Evolutionary conservation across 2,113 vertebrate species (phyloP), one percentile per base, ranked within the genome.

Genomic region (Chrysemys picta): DNA sequence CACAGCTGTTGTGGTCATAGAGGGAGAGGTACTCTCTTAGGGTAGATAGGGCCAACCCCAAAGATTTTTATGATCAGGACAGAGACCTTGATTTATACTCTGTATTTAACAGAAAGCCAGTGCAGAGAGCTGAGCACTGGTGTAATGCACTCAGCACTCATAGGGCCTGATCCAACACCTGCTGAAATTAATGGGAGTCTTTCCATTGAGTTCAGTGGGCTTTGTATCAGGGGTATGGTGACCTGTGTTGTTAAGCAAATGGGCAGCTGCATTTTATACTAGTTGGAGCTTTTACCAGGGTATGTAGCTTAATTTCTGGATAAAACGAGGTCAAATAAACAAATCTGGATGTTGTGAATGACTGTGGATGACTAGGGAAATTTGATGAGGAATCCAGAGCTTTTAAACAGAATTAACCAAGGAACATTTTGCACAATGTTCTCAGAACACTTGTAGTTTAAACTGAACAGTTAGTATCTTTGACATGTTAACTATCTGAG

Each of bases 381-480:
- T 31, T 21, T 24, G 17, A 29, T 75, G 85, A 91, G 80, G 90
- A 88, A 84, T 31, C 50, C 35, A 11, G 29, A 53, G 38, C 62
- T 84, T 56, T 72, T 89, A 42, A 2, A 24, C 38, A 54, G 57
- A 80, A 80, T 29, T 29, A 93, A 59, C 2, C 1, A 52, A 78
- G 88, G 38, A 82, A 45, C 6, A 80, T 29, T 89, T 96, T 89
- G 94, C 27, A 59, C 45, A 85, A 47, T 50, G 59, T 0, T 12
- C 69, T 90, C 8, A 91, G 49, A 93, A 80, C 16, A 42, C 80
- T 79, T 57, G 89, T 29, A 89, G 95, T 93, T 89, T 87, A 87
- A 89, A 97, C 50, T 53, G 93, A 96, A 82, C 92, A 95, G 95
- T 52, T 59, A 35, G 59, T 62, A 80, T 80, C 80, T 93, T 89